Conservation (phyloP, 2,797 vertebrate genomes). For the Alfaro cultratus region DNA sequence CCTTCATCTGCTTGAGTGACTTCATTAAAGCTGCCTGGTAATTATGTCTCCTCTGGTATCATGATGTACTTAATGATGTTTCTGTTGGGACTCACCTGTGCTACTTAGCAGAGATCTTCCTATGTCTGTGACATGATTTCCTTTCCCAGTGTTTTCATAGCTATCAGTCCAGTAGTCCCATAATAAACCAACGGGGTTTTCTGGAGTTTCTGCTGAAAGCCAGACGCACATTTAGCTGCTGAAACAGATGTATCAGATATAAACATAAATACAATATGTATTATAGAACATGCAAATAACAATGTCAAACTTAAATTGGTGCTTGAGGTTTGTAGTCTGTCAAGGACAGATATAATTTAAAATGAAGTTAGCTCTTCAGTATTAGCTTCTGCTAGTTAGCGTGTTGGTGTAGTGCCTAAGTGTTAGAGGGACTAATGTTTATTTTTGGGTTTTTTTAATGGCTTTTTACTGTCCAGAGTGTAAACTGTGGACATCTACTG, state of each 20-base stretch:
- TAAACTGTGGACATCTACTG: neutral
- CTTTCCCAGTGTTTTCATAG: constrained; percentile 27
- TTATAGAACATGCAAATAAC: no score
- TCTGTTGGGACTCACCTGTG: constrained; percentile 12
- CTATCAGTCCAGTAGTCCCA: constrained; percentile 42
- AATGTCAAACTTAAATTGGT: no score
- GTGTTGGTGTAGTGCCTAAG: neutral
- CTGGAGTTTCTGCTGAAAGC: constrained; percentile 6
- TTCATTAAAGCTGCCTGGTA: constrained; percentile 28
- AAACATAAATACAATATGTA: no score
- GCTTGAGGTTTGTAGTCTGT: no score
- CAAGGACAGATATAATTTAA: no score
- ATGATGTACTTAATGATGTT: constrained; percentile 11
- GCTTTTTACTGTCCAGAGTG: neutral
- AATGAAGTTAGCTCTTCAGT: no score
- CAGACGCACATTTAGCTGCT: neutral
- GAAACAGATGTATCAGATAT: neutral
- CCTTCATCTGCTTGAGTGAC: constrained; percentile 7
- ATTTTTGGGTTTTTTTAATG: neutral
- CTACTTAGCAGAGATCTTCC: neutral
- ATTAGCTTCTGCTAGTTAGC: neutral
- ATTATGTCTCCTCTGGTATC: constrained; percentile 2
- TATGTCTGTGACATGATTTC: constrained; percentile 2
- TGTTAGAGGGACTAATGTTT: neutral
- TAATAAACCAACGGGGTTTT: constrained; percentile 32